Percentiles rank a stretch among this genome's conserved stretches.
phyloP scores from a whole-genome alignment of 1,140 invertebrate species.

The Eurosta solidaginis region DNA sequence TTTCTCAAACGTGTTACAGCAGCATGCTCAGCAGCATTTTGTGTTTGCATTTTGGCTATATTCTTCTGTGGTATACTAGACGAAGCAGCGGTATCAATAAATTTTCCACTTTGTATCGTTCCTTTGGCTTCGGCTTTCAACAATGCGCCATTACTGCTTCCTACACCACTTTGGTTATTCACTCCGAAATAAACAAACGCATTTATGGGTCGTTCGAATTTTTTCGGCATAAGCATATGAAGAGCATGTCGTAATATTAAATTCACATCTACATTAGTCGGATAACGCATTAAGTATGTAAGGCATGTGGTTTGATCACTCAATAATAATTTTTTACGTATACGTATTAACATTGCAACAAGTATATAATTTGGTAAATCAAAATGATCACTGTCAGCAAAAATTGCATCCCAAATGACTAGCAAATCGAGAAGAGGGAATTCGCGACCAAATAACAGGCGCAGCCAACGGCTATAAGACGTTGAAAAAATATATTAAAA shows the following conservation, averaged over 20 bases:
- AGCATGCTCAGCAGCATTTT: constrained; percentile 45
- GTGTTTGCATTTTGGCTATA: constrained; percentile 47
- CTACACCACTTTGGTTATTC: background rate
- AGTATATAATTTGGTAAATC: constrained; percentile 77
- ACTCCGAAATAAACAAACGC: constrained; percentile 48
- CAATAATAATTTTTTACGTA: constrained; percentile 67
- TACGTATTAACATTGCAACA: constrained; percentile 75
- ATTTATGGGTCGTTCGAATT: constrained; percentile 54
- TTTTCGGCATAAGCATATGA: constrained; percentile 65
- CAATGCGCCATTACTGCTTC: background rate
- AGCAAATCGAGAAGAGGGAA: constrained; percentile 76
- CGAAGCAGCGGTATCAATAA: background rate
- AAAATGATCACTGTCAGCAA: constrained; percentile 73
- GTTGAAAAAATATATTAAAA: constrained; percentile 32
- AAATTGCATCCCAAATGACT: constrained; percentile 80
- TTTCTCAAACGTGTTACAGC: constrained; percentile 43
- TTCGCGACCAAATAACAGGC: constrained; percentile 79
- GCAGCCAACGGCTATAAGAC: constrained; percentile 77
- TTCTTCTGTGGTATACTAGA: background rate
- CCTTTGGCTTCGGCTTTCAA: background rate
- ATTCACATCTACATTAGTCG: constrained; percentile 67
- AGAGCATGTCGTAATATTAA: constrained; percentile 69
- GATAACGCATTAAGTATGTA: constrained; percentile 71
- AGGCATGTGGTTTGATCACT: constrained; percentile 70
- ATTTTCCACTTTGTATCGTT: background rate